Evolutionary conservation across 1,140 invertebrate genomes (phyloP).

Genomic region (Rhopalosiphum maidis): DNA sequence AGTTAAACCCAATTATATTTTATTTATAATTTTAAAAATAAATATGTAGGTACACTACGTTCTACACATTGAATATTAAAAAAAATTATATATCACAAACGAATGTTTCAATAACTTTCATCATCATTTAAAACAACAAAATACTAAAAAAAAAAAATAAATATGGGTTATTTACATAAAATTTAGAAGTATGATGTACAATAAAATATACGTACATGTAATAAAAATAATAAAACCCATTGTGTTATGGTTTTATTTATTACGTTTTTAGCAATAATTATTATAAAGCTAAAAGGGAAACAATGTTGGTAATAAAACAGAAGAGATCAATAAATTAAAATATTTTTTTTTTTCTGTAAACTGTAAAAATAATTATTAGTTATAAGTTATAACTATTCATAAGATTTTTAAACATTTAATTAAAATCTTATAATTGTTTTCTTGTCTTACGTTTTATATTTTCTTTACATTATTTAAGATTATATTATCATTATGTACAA

Average conservation of each 20-base stretch:
- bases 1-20: background rate
- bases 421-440: background rate
- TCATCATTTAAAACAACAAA: background rate
- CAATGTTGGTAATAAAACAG: background rate
- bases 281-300: background rate
- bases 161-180: background rate
- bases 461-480: background rate
- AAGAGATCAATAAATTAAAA: background rate
- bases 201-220: background rate
- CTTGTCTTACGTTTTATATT: background rate
- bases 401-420: background rate
- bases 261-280: slow-evolving; percentile 15
- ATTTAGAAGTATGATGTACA: background rate
- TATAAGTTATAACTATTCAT: background rate
- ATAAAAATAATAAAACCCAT: slow-evolving; percentile 34
- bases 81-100: background rate
- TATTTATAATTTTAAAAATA: background rate
- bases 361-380: background rate
- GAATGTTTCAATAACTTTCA: background rate
- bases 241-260: slow-evolving; percentile 5
- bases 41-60: background rate
- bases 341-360: background rate
- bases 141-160: slow-evolving; percentile 21
- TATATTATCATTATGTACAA: background rate
- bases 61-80: background rate